These are phyloP conservation scores for Scaptomyza caliginosa DNA, from an alignment of 2,888 invertebrate genomes.

Conservation along the genomic window DNA sequence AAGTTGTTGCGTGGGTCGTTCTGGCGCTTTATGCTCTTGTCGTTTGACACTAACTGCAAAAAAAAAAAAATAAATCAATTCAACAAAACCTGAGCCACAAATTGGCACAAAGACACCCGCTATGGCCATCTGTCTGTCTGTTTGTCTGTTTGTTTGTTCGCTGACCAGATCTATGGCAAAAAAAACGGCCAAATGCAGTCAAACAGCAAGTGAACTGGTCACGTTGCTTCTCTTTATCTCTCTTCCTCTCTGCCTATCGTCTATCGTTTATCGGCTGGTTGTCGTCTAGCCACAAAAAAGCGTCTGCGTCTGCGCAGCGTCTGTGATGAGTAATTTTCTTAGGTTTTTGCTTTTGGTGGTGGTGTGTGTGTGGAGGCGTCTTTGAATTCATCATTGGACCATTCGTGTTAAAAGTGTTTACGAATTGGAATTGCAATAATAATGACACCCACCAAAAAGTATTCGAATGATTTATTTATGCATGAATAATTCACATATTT, in stretches of 20 bases:
- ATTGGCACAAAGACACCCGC: conserved; percentile 76
- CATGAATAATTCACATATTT: neutral
- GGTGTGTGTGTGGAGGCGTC: conserved; percentile 28
- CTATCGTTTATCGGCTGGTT: conserved; percentile 9
- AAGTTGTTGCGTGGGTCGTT: conserved; percentile 45
- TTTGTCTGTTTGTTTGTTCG: conserved; percentile 1
- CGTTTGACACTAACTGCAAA: conserved; percentile 35
- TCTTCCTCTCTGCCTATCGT: conserved; percentile 5
- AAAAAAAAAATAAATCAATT: conserved; percentile 61
- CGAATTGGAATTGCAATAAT: conserved; percentile 26
- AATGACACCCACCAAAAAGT: conserved; percentile 41
- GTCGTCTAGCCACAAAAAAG: conserved; percentile 55
- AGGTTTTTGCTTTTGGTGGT: neutral
- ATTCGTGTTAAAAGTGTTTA: conserved; percentile 21
- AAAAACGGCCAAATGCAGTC: conserved; percentile 63
- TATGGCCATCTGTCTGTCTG: conserved; percentile 46
- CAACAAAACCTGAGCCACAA: conserved; percentile 39
- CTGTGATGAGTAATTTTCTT: conserved; percentile 44
- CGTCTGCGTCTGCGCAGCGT: conserved; percentile 57
- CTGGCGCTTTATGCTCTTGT: conserved; percentile 7
- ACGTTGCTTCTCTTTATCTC: conserved; percentile 22
- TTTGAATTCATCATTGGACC: neutral
- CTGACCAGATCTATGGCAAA: conserved; percentile 48
- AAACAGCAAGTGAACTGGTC: conserved; percentile 40
- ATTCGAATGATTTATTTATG: conserved; percentile 36